phyloP scores from a whole-genome alignment of 2,888 invertebrate genomes.

The Chironomus tentans region DNA sequence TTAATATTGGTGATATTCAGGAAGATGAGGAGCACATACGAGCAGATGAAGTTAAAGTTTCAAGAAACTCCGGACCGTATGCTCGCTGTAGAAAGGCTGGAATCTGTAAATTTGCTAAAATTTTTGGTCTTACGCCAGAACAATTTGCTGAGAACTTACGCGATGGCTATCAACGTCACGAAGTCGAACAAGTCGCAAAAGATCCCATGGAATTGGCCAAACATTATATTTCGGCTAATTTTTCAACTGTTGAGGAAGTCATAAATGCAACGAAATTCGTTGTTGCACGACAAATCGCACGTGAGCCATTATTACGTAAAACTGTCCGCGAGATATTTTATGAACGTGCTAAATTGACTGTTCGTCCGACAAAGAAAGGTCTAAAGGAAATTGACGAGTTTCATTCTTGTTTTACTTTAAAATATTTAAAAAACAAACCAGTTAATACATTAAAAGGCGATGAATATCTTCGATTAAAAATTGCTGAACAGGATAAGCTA shows the following conservation, averaged over 20 bases:
- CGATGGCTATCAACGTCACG: conserved; percentile 90
- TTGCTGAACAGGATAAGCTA: conserved; percentile 75
- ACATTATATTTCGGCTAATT: conserved; percentile 60
- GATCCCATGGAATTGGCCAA: conserved; percentile 75
- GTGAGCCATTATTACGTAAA: conserved; percentile 81
- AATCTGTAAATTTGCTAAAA: conserved; percentile 73
- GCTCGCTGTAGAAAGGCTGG: conserved; percentile 78
- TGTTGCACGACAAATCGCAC: conserved; percentile 87
- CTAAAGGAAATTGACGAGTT: conserved; percentile 92
- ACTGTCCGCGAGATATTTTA: conserved; percentile 78
- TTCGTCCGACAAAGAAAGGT: conserved; percentile 82
- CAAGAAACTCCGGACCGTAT: conserved; percentile 80
- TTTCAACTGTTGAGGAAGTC: conserved; percentile 68
- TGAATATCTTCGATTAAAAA: conserved; percentile 73
- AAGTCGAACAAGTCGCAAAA: conserved; percentile 85
- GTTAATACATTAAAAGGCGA: conserved; percentile 81
- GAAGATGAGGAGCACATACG: conserved; percentile 49
- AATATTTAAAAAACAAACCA: conserved; percentile 88
- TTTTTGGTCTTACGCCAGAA: conserved; percentile 87
- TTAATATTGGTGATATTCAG: conserved; percentile 34
- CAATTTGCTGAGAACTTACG: conserved; percentile 94
- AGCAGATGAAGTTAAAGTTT: conserved; percentile 68
- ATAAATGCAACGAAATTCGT: conserved; percentile 86
- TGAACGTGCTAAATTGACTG: conserved; percentile 75
- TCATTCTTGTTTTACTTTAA: conserved; percentile 77